A percentile compares a stretch with the other conserved stretches of the same genome.
These are phyloP conservation scores for Melanargia galathea DNA, from an alignment of 2,888 invertebrate genomes.

Conservation along the genomic window DNA sequence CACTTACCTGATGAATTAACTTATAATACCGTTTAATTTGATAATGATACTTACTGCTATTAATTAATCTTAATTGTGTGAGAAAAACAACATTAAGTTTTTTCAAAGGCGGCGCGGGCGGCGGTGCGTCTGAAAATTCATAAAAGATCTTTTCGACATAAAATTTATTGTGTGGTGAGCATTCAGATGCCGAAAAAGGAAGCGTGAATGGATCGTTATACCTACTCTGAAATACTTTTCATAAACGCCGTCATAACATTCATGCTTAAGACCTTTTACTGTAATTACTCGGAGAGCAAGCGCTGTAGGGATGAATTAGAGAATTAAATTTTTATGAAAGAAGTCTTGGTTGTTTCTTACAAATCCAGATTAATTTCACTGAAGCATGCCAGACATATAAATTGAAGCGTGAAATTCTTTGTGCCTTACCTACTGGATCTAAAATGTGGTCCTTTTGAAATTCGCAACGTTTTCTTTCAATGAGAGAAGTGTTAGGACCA, in stretches of 20 bases:
- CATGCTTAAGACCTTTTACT: slow-evolving; percentile 79
- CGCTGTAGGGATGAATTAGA: slow-evolving; percentile 72
- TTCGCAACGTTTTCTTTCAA: slow-evolving; percentile 33
- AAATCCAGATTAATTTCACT: slow-evolving; percentile 44
- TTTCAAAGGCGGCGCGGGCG: slow-evolving; percentile 42
- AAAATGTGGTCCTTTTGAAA: slow-evolving; percentile 34
- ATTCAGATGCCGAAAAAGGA: slow-evolving; percentile 64
- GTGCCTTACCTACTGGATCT: slow-evolving; percentile 29
- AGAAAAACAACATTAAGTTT: slow-evolving; percentile 40
- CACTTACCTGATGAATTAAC: slow-evolving; percentile 15
- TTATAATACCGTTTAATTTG: slow-evolving; percentile 28
- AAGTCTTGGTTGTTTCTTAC: slow-evolving; percentile 72
- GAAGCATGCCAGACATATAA: slow-evolving; percentile 39
- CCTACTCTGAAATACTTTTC: slow-evolving; percentile 73
- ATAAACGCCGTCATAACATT: slow-evolving; percentile 81
- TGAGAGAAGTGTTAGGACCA: slow-evolving; percentile 27
- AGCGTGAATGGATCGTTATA: slow-evolving; percentile 61
- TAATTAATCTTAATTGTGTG: slow-evolving; percentile 42
- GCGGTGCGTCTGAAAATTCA: slow-evolving; percentile 48
- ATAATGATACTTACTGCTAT: slow-evolving; percentile 33
- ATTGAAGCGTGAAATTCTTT: slow-evolving; percentile 39
- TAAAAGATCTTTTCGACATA: slow-evolving; percentile 55
- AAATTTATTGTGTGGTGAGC: slow-evolving; percentile 73
- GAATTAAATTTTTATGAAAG: slow-evolving; percentile 75
- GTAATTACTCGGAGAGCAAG: slow-evolving; percentile 71